Evolutionary conservation across 2,113 vertebrate genomes (phyloP).

Genomic region (Onychostruthus taczanowskii): DNA sequence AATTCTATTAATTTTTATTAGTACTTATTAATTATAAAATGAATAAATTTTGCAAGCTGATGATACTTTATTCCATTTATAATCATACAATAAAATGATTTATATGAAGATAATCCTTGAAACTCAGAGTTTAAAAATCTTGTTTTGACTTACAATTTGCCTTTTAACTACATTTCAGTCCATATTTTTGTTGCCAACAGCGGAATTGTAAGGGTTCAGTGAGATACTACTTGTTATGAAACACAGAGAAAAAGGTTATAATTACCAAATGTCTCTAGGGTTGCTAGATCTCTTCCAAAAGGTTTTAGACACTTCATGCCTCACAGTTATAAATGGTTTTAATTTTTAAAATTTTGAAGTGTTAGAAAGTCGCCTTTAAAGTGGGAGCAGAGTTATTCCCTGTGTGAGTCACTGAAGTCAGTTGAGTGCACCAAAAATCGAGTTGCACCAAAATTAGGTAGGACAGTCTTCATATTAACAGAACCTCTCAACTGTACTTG

Average conservation of each 20-base stretch:
- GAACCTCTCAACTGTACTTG: neutral
- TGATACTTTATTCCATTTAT: neutral
- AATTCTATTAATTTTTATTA: neutral
- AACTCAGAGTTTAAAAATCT: neutral
- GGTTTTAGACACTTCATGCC: neutral
- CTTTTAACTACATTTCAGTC: neutral
- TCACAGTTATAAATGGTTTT: neutral
- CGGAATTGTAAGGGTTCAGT: neutral
- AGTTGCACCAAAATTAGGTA: neutral
- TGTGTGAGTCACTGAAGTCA: neutral
- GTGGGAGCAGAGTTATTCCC: neutral
- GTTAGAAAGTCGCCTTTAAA: neutral
- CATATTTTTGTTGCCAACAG: neutral
- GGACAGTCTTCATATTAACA: neutral
- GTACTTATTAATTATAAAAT: neutral
- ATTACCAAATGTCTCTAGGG: neutral
- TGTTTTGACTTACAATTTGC: neutral
- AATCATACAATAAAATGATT: neutral
- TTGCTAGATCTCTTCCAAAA: neutral
- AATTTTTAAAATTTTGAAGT: neutral
- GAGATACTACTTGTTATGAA: neutral
- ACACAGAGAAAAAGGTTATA: neutral
- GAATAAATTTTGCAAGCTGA: neutral
- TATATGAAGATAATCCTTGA: neutral
- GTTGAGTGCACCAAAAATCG: neutral